These are phyloP conservation scores for Egretta garzetta DNA, from an alignment of 2,113 vertebrate species.

Conservation along the genomic window DNA sequence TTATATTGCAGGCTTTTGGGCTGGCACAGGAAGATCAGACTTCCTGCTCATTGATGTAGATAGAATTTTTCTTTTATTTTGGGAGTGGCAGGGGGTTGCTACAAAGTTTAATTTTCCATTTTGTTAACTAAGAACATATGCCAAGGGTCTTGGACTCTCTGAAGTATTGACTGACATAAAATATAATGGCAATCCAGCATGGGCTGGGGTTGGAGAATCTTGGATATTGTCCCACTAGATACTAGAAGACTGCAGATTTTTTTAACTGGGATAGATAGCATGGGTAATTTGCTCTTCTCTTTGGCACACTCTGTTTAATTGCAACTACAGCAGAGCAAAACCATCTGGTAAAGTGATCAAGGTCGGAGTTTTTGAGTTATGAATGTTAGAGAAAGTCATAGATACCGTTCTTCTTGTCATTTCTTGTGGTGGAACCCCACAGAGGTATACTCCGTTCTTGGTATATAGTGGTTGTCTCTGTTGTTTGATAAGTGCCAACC, in stretches of 20 bases:
- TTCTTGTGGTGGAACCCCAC: not conserved
- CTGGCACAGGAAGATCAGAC: conserved; percentile 49
- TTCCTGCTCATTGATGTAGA: conserved; percentile 59
- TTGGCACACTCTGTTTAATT: conserved; percentile 67
- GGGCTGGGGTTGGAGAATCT: conserved; percentile 33
- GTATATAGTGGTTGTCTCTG: not conserved
- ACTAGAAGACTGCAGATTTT: conserved; percentile 40
- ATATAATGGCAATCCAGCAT: conserved; percentile 58
- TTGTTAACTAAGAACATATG: conserved; percentile 73
- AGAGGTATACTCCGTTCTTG: not conserved
- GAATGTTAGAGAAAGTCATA: conserved; percentile 43
- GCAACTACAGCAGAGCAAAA: conserved; percentile 59
- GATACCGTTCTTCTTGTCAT: conserved; percentile 44
- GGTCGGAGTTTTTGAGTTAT: conserved; percentile 59
- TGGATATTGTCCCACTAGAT: conserved; percentile 63
- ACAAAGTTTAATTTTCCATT: conserved; percentile 71
- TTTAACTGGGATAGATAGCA: conserved; percentile 57
- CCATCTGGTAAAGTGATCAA: conserved; percentile 69
- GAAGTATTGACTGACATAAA: conserved; percentile 66
- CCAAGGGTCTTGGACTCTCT: conserved; percentile 64
- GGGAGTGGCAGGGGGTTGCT: conserved; percentile 66
- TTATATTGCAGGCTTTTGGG: conserved; percentile 31
- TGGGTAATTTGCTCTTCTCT: conserved; percentile 66
- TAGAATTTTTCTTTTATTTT: conserved; percentile 69
- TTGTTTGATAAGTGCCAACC: conserved; percentile 5